A percentile compares a stretch with the other conserved stretches of the same genome.
Conservation (phyloP, 2,113 vertebrate species). For the Solenodon paradoxus region DNA sequence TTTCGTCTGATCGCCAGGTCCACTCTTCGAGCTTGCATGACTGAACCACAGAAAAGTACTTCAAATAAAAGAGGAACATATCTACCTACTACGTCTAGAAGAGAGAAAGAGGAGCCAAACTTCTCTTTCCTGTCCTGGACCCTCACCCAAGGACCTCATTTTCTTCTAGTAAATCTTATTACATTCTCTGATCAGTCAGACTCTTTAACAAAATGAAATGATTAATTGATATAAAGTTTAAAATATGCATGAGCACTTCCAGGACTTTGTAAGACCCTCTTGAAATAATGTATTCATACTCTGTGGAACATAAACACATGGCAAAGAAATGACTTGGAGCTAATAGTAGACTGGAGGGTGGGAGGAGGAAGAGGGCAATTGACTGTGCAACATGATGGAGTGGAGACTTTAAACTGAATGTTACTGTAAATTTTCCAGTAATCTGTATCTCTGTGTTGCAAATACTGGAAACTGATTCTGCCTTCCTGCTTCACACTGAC, state of each 20-base stretch:
- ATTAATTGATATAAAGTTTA: neutral
- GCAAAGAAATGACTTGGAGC: neutral
- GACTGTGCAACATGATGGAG: neutral
- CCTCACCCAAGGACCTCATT: neutral
- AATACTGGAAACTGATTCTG: constrained; percentile 71
- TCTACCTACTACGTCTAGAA: neutral
- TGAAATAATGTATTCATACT: neutral
- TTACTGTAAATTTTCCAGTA: constrained; percentile 64
- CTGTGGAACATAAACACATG: neutral
- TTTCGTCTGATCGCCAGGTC: neutral
- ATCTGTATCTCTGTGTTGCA: constrained; percentile 66
- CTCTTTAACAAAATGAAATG: neutral
- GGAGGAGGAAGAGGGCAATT: neutral
- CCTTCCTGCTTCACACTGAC: constrained; percentile 73
- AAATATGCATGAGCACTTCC: neutral
- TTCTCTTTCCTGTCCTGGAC: neutral
- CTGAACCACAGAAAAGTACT: neutral
- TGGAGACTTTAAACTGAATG: constrained; percentile 14
- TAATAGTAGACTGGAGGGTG: neutral
- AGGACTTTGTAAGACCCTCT: neutral
- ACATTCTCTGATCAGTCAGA: neutral
- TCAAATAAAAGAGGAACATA: neutral
- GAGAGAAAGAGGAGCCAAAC: neutral
- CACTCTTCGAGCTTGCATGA: neutral
- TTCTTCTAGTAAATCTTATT: neutral